A percentile compares a stretch with the other conserved stretches of the same genome.
phyloP scores from a whole-genome alignment of 30 jellyfish, hydroid and myxozoan species.

The Catostylus mosaicus region DNA sequence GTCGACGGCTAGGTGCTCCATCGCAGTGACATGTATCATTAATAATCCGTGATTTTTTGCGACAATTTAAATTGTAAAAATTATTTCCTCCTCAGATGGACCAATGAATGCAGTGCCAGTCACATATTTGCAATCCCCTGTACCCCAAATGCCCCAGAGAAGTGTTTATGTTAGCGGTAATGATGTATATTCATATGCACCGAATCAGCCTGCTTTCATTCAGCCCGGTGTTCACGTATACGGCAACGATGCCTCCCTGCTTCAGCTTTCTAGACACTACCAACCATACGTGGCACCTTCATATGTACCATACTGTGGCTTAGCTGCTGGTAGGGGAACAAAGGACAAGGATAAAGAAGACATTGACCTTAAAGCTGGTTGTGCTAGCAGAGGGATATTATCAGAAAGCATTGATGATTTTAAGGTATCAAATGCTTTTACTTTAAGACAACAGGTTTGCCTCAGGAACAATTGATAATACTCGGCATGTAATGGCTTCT shows the following conservation, averaged over 20 bases:
- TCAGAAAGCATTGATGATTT: constrained; percentile 61
- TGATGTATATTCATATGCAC: constrained; percentile 12
- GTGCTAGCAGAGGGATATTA: constrained; percentile 34
- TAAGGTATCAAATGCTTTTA: constrained; percentile 13
- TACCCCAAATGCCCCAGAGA: constrained; percentile 12
- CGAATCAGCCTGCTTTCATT: constrained; percentile 39
- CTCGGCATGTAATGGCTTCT: too few relatives aligned
- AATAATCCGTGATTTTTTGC: too few relatives aligned
- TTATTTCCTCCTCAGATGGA: constrained; percentile 42
- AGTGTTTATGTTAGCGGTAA: constrained; percentile 22
- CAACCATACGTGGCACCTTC: constrained; percentile 38
- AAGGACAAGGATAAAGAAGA: constrained; percentile 60
- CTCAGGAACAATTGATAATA: too few relatives aligned
- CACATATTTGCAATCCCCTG: constrained; percentile 43
- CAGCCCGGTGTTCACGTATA: constrained; percentile 24
- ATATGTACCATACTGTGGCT: not conserved
- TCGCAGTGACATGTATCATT: too few relatives aligned
- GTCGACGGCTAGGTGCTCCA: too few relatives aligned
- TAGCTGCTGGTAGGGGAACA: constrained; percentile 58
- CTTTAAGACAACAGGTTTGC: too few relatives aligned
- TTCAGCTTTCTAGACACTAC: constrained; percentile 19
- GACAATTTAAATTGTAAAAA: too few relatives aligned
- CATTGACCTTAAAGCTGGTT: constrained; percentile 27
- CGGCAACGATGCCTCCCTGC: constrained; percentile 14
- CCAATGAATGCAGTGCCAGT: constrained; percentile 24